Conservation (phyloP, 2,888 invertebrate genomes). For the Malacosoma neustria region DNA sequence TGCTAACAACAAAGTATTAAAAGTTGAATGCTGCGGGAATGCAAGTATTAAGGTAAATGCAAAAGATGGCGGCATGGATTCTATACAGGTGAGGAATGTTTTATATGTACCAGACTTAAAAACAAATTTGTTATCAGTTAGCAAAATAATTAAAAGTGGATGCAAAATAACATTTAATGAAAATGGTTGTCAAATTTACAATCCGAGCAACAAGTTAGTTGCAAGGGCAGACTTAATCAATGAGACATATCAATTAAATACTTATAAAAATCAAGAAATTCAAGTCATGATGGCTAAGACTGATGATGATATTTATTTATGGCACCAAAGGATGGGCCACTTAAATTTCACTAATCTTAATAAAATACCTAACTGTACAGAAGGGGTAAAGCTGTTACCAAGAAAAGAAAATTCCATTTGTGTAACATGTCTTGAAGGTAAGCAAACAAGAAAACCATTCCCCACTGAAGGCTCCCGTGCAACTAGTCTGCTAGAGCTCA, state of each 20-base stretch:
- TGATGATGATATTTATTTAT: slow-evolving; percentile 1
- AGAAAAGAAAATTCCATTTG: not conserved
- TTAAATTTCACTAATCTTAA: not conserved
- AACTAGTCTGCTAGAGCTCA: slow-evolving; percentile 1
- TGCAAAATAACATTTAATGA: not conserved
- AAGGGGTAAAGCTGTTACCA: not conserved
- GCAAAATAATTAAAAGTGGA: not conserved
- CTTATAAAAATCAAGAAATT: too few relatives aligned
- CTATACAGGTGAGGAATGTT: not conserved
- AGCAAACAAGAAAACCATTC: not conserved
- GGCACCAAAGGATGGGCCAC: not conserved
- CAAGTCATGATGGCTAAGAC: not conserved
- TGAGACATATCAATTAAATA: too few relatives aligned
- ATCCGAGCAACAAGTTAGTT: too few relatives aligned
- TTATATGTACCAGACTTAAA: too few relatives aligned
- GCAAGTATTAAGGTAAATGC: not conserved
- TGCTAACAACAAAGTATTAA: slow-evolving; percentile 2
- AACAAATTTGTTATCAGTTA: too few relatives aligned
- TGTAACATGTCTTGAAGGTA: not conserved
- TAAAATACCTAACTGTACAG: not conserved
- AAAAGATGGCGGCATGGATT: not conserved
- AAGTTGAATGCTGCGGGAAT: slow-evolving; percentile 1
- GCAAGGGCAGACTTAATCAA: too few relatives aligned
- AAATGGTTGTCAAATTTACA: not conserved
- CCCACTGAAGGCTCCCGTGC: not conserved